Conservation (phyloP, 2,888 invertebrate species). For the Cephus spinipes region DNA sequence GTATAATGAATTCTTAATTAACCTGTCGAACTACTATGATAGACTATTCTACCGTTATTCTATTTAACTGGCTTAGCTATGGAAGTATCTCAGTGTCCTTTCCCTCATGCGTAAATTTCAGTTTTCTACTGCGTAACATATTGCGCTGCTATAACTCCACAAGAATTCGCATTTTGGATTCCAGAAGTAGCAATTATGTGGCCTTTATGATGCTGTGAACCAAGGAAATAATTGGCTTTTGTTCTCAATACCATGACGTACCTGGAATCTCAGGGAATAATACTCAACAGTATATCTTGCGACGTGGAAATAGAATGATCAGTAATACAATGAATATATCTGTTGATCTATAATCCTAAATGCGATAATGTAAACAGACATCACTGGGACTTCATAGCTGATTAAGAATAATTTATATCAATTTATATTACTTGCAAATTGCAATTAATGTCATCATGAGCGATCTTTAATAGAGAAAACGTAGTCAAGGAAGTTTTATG, state of each 20-base stretch:
- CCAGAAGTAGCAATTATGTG: background rate
- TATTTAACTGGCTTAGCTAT: background rate
- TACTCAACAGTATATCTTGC: background rate
- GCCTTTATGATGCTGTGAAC: background rate
- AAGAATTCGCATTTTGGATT: background rate
- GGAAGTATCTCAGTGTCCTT: background rate
- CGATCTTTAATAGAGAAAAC: background rate
- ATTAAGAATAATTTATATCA: background rate
- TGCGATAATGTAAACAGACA: background rate
- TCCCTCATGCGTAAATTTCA: background rate
- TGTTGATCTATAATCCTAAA: background rate
- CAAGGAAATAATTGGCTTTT: background rate
- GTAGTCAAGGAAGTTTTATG: background rate
- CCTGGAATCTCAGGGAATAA: background rate
- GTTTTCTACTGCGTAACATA: background rate
- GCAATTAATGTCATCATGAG: background rate
- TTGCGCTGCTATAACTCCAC: background rate
- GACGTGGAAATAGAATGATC: background rate
- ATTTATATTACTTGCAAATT: background rate
- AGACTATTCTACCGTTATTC: background rate
- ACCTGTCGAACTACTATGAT: background rate
- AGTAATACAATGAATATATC: background rate
- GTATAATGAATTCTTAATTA: background rate
- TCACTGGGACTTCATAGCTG: background rate
- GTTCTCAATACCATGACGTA: background rate